phyloP scores from a whole-genome alignment of 2,888 invertebrate genomes.

The Disparrhopalites patrizii region DNA sequence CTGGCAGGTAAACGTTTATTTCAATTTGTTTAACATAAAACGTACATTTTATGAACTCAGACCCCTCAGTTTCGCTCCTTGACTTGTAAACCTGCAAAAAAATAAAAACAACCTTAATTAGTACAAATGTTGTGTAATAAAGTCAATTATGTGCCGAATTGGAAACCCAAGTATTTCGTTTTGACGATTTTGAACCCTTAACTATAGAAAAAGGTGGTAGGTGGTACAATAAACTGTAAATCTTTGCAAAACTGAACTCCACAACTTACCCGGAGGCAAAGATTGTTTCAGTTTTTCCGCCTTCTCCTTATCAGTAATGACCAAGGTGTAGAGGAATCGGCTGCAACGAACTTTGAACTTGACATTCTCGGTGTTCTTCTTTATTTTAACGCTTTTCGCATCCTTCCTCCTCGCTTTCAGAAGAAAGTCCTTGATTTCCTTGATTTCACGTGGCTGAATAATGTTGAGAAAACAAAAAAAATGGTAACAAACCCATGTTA shows the following conservation, averaged over 20 bases:
- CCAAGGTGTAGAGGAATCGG: constrained; percentile 93
- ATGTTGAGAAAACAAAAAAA: constrained; percentile 9
- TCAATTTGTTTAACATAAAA: no score
- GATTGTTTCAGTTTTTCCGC: constrained; percentile 99
- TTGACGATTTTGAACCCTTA: no score
- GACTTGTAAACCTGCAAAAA: constrained; percentile 13
- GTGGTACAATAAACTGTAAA: no score
- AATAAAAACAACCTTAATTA: no score
- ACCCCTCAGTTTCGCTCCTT: constrained; percentile 18
- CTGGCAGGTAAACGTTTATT: no score
- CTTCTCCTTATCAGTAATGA: constrained; percentile 97
- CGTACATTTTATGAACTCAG: no score
- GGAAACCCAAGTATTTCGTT: no score
- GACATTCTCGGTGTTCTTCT: constrained; percentile 95
- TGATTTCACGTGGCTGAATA: constrained; percentile 92
- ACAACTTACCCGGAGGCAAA: constrained; percentile 83
- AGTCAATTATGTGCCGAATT: no score
- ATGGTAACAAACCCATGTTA: no score
- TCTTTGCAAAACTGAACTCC: no score
- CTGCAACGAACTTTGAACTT: constrained; percentile 99
- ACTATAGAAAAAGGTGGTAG: no score
- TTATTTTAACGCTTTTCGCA: constrained; percentile 97
- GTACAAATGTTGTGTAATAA: no score
- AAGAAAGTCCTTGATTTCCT: constrained; percentile 98
- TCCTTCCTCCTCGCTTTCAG: constrained; percentile 96